phyloP scores from a whole-genome alignment of 2,113 vertebrate genomes.

The Microtus pennsylvanicus region DNA sequence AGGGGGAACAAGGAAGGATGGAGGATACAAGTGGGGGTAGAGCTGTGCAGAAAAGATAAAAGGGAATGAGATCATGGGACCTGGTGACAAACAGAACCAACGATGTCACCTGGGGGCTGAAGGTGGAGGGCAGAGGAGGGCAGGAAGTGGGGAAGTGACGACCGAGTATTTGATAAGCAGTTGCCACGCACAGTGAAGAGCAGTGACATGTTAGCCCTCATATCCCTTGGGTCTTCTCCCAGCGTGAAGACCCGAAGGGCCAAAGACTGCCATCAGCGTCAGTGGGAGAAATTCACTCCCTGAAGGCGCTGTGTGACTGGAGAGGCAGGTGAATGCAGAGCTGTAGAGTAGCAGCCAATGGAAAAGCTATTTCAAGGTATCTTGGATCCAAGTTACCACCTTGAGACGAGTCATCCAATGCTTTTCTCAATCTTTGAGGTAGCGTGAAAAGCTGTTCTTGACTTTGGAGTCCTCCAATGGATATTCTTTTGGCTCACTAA shows the following conservation, averaged over 20 bases:
- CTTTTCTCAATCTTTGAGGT: neutral
- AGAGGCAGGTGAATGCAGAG: neutral
- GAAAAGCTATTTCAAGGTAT: neutral
- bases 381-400: neutral
- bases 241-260: neutral
- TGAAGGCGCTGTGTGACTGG: neutral
- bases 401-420: neutral
- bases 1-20: neutral
- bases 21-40: neutral
- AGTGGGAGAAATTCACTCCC: neutral
- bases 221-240: neutral
- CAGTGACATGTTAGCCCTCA: neutral
- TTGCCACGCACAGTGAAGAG: accelerated
- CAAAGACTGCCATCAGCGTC: neutral
- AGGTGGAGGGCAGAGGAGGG: neutral
- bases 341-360: neutral
- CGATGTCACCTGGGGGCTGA: accelerated
- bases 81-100: no score
- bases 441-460: neutral
- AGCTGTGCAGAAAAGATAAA: accelerated
- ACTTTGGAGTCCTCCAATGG: neutral
- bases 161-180: neutral
- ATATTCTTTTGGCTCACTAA: neutral
- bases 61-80: neutral
- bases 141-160: neutral